Base-by-base conservation (phyloP, 2,888 invertebrate species). In the Taenaris catops region DNA sequence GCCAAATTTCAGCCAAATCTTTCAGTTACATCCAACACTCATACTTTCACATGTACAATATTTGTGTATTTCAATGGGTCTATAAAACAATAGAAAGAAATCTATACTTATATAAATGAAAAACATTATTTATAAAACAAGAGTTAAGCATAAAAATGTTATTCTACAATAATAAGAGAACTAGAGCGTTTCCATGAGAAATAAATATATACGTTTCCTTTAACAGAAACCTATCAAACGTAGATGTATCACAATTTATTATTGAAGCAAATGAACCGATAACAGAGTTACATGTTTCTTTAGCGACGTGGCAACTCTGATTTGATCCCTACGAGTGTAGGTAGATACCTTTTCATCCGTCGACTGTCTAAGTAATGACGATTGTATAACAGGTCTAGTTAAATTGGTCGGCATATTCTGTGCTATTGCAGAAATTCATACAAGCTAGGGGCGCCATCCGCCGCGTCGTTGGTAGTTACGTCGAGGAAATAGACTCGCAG, bases 241-340 rank as follows among this genome's bases (percentile, higher is more conserved):
- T 55, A 52, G 51, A 42, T 50, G 56, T 62, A 71, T 70, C 65
- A 61, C 64, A 63, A 67, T 60, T 70, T 76, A 71, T 76, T 72
- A 71, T 59, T 47, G 56, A 50, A 56, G 53, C 65, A 72, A 75
- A 78, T 73, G 72, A 73, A 67, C 58, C 63, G 65, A 65, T 68
- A 63, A 62, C 58, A 61, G 54, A 58, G 58, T 62, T 63, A 60
- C 55, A 57, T 55, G 57, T 59, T 58, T 58, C 58, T 62, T 55
- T 52, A 49, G 47, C 36, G 38, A 35, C 32, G 38, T 38, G 49
- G 24, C 67, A 54, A 60, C 37, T 55, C 38, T 56, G 51, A 31
- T 20, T 31, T 44, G 73, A 69, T 34, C 73, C 51, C 31, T 48
- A 28, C 33, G 38, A 40, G 34, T 31, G 17, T 31, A 37, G 41